phyloP scores from a whole-genome alignment of 2,888 invertebrate species.

The Amaurobius ferox region DNA sequence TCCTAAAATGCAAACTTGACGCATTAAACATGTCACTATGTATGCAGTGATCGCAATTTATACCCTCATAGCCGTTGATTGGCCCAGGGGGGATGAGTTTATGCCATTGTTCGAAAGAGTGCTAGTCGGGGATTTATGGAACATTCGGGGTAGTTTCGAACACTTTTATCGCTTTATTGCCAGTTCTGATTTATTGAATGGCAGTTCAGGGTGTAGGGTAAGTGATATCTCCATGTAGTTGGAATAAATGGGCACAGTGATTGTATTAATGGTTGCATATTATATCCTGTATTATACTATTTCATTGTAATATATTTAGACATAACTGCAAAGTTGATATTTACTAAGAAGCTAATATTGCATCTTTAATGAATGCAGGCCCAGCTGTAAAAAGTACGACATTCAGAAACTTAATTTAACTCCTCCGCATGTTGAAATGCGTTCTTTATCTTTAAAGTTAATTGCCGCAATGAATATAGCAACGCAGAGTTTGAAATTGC shows the following conservation, averaged over 20 bases:
- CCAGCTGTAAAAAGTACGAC: no score
- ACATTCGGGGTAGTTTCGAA: conserved; percentile 43
- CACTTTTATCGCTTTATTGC: conserved; percentile 33
- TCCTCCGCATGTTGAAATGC: no score
- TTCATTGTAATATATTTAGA: no score
- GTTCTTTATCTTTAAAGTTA: no score
- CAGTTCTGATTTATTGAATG: background rate
- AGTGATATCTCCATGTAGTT: background rate
- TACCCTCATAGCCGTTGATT: background rate
- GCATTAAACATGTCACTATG: background rate
- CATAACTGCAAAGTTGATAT: no score
- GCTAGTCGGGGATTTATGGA: conserved; percentile 13
- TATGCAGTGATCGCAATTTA: background rate
- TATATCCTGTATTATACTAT: no score
- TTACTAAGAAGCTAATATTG: no score
- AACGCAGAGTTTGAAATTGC: no score
- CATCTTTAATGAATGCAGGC: no score
- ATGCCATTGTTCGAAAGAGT: background rate
- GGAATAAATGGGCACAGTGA: background rate
- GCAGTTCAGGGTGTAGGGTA: background rate
- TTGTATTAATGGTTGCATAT: no score
- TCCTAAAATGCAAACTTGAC: background rate
- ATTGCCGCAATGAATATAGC: no score
- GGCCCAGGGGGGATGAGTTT: background rate
- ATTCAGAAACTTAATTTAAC: no score